Conservation (phyloP, 2,113 vertebrate species). For the Romanogobio albipinnatus region DNA sequence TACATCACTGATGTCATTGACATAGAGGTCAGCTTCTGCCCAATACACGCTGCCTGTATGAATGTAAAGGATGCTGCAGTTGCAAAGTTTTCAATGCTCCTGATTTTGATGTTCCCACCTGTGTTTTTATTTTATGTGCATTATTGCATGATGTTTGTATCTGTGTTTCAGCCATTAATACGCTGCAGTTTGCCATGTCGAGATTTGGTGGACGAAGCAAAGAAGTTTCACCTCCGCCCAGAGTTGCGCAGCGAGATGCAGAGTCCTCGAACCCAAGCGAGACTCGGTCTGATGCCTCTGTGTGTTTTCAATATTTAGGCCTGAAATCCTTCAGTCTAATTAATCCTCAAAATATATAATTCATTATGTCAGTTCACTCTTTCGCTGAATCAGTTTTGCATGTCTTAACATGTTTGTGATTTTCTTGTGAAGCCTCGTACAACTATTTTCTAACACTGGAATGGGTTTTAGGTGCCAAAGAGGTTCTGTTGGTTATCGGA, state of each 20-base stretch:
- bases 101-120: background rate
- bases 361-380: background rate
- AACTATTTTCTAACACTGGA: background rate
- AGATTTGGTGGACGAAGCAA: conserved; percentile 97
- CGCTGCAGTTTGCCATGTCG: conserved; percentile 95
- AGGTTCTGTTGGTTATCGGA: conserved; percentile 94
- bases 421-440: background rate
- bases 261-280: conserved; percentile 92
- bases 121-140: background rate
- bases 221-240: conserved; percentile 96
- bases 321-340: conserved; percentile 1
- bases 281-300: conserved; percentile 82
- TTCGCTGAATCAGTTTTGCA: background rate
- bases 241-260: conserved; percentile 98
- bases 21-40: conserved; percentile 83
- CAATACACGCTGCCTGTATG: background rate
- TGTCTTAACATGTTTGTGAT: background rate
- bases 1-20: conserved; percentile 99
- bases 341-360: background rate
- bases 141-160: background rate
- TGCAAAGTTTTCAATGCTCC: background rate
- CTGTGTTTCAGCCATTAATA: conserved; percentile 85
- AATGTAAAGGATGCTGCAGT: background rate
- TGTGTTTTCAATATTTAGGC: conserved; percentile 36
- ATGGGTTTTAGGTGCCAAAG: conserved; percentile 87